A percentile compares a stretch with the other conserved stretches of the same genome.
Conservation (phyloP, 1,140 invertebrate genomes). For the Battus philenor region DNA sequence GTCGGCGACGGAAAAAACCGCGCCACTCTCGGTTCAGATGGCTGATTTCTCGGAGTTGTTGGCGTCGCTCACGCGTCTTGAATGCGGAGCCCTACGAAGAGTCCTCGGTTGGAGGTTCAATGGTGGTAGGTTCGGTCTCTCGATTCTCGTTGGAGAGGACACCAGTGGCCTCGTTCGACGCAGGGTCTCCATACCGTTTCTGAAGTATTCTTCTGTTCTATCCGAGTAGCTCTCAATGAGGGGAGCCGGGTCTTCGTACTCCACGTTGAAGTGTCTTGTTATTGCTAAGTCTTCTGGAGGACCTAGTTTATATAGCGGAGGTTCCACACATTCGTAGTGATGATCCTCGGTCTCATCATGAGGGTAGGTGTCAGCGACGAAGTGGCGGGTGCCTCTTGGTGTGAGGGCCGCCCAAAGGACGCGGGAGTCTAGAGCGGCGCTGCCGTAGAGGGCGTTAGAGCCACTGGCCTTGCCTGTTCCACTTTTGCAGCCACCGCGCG, state of each 20-base stretch:
- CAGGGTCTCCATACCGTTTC: slow-evolving; percentile 68
- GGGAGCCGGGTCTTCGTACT: slow-evolving; percentile 83
- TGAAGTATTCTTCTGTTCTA: slow-evolving; percentile 61
- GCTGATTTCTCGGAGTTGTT: slow-evolving; percentile 72
- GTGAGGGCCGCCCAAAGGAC: slow-evolving; percentile 90
- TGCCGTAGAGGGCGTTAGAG: slow-evolving; percentile 58
- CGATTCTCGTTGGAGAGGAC: slow-evolving; percentile 86
- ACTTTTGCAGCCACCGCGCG: slow-evolving; percentile 58
- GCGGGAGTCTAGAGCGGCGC: slow-evolving; percentile 77
- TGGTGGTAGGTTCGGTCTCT: slow-evolving; percentile 86
- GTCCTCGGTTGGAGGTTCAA: slow-evolving; percentile 82
- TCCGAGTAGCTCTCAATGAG: slow-evolving; percentile 82
- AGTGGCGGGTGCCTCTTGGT: slow-evolving; percentile 84
- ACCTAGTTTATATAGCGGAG: slow-evolving; percentile 71
- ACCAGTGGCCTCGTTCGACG: slow-evolving; percentile 76
- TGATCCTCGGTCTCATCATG: slow-evolving; percentile 79
- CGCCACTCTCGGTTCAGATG: slow-evolving; percentile 71
- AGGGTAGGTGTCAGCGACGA: slow-evolving; percentile 79
- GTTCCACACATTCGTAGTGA: slow-evolving; percentile 86
- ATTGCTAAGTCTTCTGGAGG: slow-evolving; percentile 64
- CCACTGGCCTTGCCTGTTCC: slow-evolving; percentile 57
- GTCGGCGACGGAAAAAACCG: slow-evolving; percentile 72
- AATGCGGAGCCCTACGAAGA: slow-evolving; percentile 76
- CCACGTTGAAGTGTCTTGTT: slow-evolving; percentile 84
- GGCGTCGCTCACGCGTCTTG: slow-evolving; percentile 79